Conservation (phyloP, 2,113 vertebrate genomes). For the Hiodon tergisus region DNA sequence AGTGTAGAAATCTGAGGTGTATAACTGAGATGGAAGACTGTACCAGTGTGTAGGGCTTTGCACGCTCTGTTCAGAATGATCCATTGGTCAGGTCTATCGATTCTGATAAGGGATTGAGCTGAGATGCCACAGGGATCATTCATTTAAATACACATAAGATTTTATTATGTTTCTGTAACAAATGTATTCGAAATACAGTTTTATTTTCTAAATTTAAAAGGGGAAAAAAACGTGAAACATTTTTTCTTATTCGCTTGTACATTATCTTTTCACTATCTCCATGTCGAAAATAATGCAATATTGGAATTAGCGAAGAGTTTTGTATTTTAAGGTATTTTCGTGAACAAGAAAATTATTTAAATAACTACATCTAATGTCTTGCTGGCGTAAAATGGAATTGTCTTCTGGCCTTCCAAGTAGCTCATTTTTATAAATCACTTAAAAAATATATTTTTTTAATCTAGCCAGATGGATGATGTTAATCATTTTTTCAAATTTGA, state of each 20-base stretch:
- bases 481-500: conserved; percentile 29
- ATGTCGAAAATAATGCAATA: no score
- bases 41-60: background rate
- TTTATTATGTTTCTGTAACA: background rate
- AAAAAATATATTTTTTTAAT: conserved; percentile 12
- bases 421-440: conserved; percentile 8
- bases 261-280: background rate
- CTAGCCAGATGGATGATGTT: conserved; percentile 20
- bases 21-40: conserved; percentile 33
- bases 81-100: background rate
- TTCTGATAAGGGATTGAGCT: background rate
- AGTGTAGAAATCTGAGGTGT: conserved; percentile 28
- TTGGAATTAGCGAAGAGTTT: background rate
- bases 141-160: background rate
- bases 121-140: background rate
- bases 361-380: background rate
- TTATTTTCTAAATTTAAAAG: no score
- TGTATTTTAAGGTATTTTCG: background rate
- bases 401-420: background rate
- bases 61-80: background rate
- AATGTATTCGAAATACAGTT: no score
- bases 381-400: background rate
- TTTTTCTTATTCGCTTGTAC: no score
- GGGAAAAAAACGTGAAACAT: no score
- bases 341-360: background rate